Evolutionary conservation across 2,797 vertebrate species (phyloP).

Genomic region (Paramormyrops hopkinsi): DNA sequence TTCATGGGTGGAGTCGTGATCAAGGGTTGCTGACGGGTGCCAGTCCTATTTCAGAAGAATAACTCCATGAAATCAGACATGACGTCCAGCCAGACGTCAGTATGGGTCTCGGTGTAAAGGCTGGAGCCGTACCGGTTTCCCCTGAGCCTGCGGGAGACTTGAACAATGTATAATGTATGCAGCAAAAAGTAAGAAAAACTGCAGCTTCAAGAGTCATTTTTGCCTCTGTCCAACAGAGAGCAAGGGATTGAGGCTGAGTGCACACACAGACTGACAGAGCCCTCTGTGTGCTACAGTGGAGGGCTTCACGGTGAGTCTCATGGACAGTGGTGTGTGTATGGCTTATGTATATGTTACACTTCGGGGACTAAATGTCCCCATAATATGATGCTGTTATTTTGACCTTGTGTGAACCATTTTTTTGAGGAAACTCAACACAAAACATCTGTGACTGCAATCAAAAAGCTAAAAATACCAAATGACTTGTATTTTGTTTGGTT

Average conservation of each 20-base stretch:
- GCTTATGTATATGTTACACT: background rate
- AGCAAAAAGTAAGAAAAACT: background rate
- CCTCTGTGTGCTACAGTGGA: constrained; percentile 59
- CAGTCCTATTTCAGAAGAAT: background rate
- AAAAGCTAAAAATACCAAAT: background rate
- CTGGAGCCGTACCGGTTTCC: background rate
- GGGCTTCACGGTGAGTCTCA: constrained; percentile 51
- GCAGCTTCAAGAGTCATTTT: background rate
- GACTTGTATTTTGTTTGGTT: background rate
- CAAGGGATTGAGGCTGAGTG: constrained; percentile 3
- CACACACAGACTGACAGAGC: constrained; percentile 2
- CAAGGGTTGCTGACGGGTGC: background rate
- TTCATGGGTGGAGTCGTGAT: background rate
- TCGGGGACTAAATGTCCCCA: background rate
- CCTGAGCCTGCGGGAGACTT: background rate
- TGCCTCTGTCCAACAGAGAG: background rate
- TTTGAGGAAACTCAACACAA: background rate
- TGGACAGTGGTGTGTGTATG: constrained; percentile 13
- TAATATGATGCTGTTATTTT: background rate
- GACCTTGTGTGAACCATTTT: background rate
- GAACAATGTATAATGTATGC: background rate
- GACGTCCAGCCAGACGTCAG: background rate
- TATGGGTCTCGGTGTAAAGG: background rate
- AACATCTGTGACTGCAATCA: background rate
- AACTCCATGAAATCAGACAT: background rate